Evolutionary conservation across 2,888 invertebrate species (phyloP), one percentile per base, ranked within the genome.

Genomic region (Xanthorhoe designata): DNA sequence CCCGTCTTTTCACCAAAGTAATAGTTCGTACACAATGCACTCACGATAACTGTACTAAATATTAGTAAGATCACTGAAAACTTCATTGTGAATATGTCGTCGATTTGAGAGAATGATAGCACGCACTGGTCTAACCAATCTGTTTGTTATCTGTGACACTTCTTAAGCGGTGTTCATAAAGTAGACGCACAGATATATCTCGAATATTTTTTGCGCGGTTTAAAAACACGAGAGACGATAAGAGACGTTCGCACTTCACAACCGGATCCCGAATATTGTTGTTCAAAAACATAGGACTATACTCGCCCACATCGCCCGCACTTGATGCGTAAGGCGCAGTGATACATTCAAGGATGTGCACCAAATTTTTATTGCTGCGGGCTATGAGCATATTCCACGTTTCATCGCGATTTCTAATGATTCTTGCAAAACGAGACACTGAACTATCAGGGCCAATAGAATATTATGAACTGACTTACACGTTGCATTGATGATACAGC

Each of bases 1-100:
- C 70, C 62, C 1, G 76, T 74, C 49, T 79, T 79, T 38, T 77
- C 75, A 0, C 86, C 86, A n/a, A 83, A 86, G 47, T 80, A 76
- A 47, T 80, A 83, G 10, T 79, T 81, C 2, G 72, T 76, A 64
- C 82, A 77, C 49, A 79, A 51, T 56, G 78, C 84, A 61, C 76
- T 73, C n/a, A 72, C 73, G 2, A 79, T 19, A 35, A 78, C 52
- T 52, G 78, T 73, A 24, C 75, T 64, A 51, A 74, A 55, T 60
- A 81, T 15, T 5, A 80, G n/a, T 56, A 78, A 61, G 57, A 64
- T 32, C 29, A 72, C 59, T 54, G 57, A 32, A 50, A 53, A 58
- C 71, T 75, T 75, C 70, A 71, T 75, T 50, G 68, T 68, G 61
- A 24, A 61, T 35, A 61, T 61, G 53, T 66, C 29, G 53, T 66